A percentile compares a stretch with the other conserved stretches of the same genome.
These are phyloP conservation scores for Enteromius thamalakanensis DNA, from an alignment of 2,797 vertebrate genomes.

Conservation along the genomic window DNA sequence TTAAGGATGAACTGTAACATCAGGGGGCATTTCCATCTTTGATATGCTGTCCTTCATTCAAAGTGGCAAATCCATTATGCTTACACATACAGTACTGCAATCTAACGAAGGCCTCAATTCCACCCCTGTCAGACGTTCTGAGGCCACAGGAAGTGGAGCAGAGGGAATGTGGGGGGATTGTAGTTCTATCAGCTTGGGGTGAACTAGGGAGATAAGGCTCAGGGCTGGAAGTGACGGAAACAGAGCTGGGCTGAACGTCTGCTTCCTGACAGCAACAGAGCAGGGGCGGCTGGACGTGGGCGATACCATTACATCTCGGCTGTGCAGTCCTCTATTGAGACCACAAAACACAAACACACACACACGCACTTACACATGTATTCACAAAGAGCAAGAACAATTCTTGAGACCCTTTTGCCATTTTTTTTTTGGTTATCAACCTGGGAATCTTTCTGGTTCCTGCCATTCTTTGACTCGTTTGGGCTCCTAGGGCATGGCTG, in stretches of 20 bases:
- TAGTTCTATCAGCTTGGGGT: constrained; percentile 80
- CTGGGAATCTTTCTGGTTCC: constrained; percentile 79
- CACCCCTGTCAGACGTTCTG: constrained; percentile 65
- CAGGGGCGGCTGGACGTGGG: constrained; percentile 76
- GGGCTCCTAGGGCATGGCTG: constrained; percentile 63
- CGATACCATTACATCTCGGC: constrained; percentile 51
- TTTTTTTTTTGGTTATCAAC: constrained; percentile 85
- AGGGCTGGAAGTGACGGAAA: constrained; percentile 65
- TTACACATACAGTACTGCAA: background rate
- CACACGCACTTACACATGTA: constrained; percentile 51
- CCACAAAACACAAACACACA: constrained; percentile 24
- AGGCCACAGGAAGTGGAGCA: constrained; percentile 88
- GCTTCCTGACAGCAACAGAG: constrained; percentile 81
- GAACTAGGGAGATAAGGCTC: constrained; percentile 72
- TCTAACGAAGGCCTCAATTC: constrained; percentile 32
- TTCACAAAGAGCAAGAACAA: constrained; percentile 76
- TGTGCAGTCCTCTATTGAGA: constrained; percentile 39
- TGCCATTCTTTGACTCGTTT: constrained; percentile 79
- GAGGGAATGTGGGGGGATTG: constrained; percentile 86
- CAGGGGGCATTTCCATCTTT: constrained; percentile 28
- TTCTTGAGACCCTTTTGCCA: constrained; percentile 73
- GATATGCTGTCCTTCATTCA: constrained; percentile 32
- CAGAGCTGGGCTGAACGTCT: constrained; percentile 59
- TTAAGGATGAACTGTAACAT: constrained; percentile 27
- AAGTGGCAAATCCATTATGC: constrained; percentile 21